phyloP scores from a whole-genome alignment of 2,888 invertebrate genomes.

The Phytoseiulus persimilis region DNA sequence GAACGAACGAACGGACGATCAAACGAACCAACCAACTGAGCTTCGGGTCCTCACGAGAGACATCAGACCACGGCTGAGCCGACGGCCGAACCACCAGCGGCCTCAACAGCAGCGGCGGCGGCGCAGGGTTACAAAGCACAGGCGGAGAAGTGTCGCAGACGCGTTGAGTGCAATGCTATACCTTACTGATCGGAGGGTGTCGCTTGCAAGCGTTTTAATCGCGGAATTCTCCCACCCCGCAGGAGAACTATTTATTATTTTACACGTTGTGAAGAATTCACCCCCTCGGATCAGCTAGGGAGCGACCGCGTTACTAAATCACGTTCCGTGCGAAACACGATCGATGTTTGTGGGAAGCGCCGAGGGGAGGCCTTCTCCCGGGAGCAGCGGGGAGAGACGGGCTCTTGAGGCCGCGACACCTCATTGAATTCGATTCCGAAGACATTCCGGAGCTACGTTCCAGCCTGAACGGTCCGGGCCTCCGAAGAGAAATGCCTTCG shows the following conservation, averaged over 20 bases:
- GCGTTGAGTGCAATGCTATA: background rate
- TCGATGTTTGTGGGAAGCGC: background rate
- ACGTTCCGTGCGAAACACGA: background rate
- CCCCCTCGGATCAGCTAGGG: background rate
- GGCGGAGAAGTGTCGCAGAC: background rate
- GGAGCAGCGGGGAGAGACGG: too few species aligned
- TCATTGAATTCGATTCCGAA: too few species aligned
- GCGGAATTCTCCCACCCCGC: background rate
- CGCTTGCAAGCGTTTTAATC: background rate
- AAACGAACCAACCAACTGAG: background rate
- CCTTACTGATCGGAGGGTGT: background rate
- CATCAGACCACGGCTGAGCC: background rate
- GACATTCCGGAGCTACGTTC: too few species aligned
- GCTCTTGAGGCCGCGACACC: too few species aligned
- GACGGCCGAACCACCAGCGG: background rate
- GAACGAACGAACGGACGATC: slow-evolving; percentile 11
- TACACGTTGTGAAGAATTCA: background rate
- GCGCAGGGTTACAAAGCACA: background rate
- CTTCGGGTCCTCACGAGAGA: background rate
- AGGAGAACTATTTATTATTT: background rate
- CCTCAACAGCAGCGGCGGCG: background rate
- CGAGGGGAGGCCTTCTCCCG: too few species aligned
- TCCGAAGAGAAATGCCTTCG: too few species aligned
- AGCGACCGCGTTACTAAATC: background rate
- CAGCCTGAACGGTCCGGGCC: too few species aligned